Base-by-base conservation (phyloP, 2,797 vertebrate genomes). In the Valencia hispanica region DNA sequence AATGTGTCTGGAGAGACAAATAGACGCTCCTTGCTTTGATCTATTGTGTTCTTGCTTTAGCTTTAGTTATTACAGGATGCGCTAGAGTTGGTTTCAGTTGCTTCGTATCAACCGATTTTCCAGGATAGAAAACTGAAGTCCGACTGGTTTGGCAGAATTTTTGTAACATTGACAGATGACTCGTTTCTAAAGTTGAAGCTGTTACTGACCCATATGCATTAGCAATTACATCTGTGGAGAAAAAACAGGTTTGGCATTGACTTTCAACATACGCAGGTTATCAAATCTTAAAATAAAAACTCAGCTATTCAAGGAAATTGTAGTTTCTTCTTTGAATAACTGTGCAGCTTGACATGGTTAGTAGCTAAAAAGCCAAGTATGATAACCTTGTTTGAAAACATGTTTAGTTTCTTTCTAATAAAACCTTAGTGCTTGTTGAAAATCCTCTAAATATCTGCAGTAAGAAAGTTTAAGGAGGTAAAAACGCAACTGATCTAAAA, bases 161-260 rank as follows among this genome's bases (percentile, higher is more conserved):
- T 83, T 65, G 84, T 77, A 78, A 74, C 32, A 34, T 22, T 65
- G 73, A 89, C 82, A 85, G 78, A 72, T 51, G 27, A 72, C 25
- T 11, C 39, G 36, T 78, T 25, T 41, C 32, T 73, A 71, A 75
- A 71, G 70, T 39, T 74, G 45, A n/a, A 59, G 27, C 4, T 1
- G 36, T 55, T 45, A 20, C 43, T n/a, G 27, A 8, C 0, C n/a
- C 81, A 57, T 73, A 79, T 81, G 81, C 32, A 30, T 68, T 69
- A 59, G 57, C 47, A 50, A 71, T 84, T 73, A 77, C 36, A 27
- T 20, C 14, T 5, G 41, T 39, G 20, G 18, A 51, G 0, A 65
- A 68, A 70, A 68, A 72, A 70, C 55, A 72, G 73, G 70, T 69
- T 11, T 47, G 20, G 5, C 68, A 61, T 22, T 12, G 20, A 53